These are phyloP conservation scores for Riparia riparia DNA, from an alignment of 2,113 vertebrate species.

Conservation along the genomic window DNA sequence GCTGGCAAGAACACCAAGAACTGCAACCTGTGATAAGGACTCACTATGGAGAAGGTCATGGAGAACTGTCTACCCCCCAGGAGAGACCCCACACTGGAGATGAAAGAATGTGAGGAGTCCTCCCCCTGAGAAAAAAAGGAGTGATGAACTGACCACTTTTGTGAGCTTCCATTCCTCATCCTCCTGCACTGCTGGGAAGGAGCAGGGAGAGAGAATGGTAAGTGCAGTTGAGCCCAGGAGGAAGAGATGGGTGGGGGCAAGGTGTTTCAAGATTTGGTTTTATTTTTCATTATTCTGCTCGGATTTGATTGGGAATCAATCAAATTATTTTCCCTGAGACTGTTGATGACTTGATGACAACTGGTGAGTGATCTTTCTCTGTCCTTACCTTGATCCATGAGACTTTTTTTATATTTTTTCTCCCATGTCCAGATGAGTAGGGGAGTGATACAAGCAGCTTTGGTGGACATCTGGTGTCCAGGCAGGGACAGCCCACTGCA, in stretches of 20 bases:
- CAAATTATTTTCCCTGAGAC: neutral
- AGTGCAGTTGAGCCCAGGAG: neutral
- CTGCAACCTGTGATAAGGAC: neutral
- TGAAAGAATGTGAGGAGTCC: neutral
- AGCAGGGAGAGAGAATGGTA: neutral
- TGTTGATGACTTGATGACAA: neutral
- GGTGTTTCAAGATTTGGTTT: neutral
- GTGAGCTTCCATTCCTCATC: neutral
- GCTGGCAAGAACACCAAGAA: neutral
- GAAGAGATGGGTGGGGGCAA: fast-evolving
- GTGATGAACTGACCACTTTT: neutral
- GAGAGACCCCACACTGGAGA: neutral
- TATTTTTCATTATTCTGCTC: neutral
- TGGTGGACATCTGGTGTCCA: neutral
- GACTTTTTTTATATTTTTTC: neutral
- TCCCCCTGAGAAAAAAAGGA: neutral
- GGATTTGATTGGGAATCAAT: neutral
- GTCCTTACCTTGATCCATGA: neutral
- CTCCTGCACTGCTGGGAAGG: fast-evolving
- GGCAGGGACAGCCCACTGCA: neutral
- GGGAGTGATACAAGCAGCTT: neutral
- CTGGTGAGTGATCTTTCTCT: neutral
- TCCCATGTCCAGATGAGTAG: neutral
- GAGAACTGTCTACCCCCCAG: neutral
- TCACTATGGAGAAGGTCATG: neutral